phyloP scores from a whole-genome alignment of 2,113 vertebrate genomes.

The Rhinoptilus africanus region DNA sequence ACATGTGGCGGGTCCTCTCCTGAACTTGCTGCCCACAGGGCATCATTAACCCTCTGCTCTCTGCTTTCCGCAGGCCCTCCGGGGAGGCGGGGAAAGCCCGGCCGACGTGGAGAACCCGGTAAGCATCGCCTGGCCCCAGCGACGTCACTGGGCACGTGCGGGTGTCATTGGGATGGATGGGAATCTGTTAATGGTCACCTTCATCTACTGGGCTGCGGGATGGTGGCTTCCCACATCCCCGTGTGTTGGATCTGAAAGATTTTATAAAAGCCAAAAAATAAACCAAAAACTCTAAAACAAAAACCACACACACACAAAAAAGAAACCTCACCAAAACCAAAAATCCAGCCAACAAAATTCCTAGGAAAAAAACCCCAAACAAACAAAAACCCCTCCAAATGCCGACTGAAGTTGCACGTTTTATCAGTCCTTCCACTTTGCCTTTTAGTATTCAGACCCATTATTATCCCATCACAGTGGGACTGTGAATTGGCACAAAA shows the following conservation, averaged over 20 bases:
- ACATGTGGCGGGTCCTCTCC: accelerated
- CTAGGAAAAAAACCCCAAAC: neutral
- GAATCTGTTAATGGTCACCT: too few species aligned
- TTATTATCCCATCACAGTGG: neutral
- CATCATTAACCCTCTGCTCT: conserved; percentile 25
- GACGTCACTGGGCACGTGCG: accelerated
- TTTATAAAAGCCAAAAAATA: neutral
- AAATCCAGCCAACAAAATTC: neutral
- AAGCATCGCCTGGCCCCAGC: conserved; percentile 24
- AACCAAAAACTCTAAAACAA: neutral
- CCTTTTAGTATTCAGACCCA: accelerated
- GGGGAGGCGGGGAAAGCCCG: conserved; percentile 89
- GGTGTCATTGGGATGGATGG: neutral
- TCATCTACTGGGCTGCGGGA: too few species aligned
- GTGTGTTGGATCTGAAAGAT: neutral
- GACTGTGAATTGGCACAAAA: neutral
- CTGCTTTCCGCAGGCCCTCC: conserved; percentile 83
- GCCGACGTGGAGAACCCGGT: conserved; percentile 90
- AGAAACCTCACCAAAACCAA: neutral
- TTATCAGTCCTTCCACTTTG: neutral
- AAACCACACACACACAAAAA: neutral
- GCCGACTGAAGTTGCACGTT: accelerated
- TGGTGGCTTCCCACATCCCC: accelerated
- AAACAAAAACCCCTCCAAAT: neutral
- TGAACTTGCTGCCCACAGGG: accelerated